Conservation (phyloP, 2,888 invertebrate genomes). For the Agrochola litura region DNA sequence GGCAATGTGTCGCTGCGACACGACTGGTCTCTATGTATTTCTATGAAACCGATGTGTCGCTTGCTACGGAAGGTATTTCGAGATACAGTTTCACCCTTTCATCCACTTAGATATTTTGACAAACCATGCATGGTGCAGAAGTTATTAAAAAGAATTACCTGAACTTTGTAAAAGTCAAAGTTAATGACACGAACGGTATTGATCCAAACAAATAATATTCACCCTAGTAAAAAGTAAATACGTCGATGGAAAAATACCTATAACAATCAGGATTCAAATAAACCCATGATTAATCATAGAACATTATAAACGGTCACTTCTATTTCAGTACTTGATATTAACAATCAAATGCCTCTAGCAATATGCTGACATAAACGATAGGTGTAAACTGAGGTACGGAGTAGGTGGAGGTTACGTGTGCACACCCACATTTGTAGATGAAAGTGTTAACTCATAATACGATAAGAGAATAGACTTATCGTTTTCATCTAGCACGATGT, state of each 20-base stretch:
- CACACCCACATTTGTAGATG: constrained; percentile 50
- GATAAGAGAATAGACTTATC: constrained; percentile 22
- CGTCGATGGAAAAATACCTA: neutral
- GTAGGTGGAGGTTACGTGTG: constrained; percentile 41
- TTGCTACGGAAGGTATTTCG: no score
- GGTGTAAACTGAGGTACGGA: constrained; percentile 27
- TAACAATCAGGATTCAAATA: constrained; percentile 8
- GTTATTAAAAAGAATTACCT: neutral
- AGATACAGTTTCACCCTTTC: no score
- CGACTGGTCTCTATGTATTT: no score
- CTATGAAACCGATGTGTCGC: no score
- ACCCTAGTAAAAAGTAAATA: neutral
- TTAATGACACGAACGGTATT: neutral
- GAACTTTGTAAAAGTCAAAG: neutral
- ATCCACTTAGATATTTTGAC: neutral
- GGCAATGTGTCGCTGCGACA: no score
- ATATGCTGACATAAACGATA: constrained; percentile 38
- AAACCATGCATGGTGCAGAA: neutral
- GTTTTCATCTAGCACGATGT: constrained; percentile 27
- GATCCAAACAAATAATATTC: neutral
- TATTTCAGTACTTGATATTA: constrained; percentile 42
- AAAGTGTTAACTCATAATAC: constrained; percentile 50
- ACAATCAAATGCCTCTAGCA: constrained; percentile 41
- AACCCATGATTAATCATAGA: constrained; percentile 31
- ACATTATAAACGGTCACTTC: constrained; percentile 32